phyloP scores from a whole-genome alignment of 2,797 vertebrate species.

The Eurystomus glaucurus region DNA sequence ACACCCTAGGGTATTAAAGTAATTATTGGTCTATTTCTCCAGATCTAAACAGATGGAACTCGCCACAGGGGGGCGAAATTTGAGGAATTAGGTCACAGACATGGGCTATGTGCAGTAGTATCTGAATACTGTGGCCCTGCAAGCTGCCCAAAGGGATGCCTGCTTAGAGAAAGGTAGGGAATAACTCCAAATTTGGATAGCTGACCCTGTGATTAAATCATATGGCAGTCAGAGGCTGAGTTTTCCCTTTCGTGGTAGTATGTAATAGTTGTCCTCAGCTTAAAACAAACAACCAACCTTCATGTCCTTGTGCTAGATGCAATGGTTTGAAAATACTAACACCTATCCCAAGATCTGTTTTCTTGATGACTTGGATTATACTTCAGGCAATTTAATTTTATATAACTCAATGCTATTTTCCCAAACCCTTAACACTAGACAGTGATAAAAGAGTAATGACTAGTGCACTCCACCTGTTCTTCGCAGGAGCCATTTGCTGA shows the following conservation, averaged over 20 bases:
- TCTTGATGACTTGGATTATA: background rate
- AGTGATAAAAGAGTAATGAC: background rate
- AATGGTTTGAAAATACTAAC: background rate
- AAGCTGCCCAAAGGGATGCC: background rate
- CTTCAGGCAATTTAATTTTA: background rate
- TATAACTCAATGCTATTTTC: background rate
- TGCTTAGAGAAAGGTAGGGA: background rate
- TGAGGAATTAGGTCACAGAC: background rate
- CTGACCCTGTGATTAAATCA: background rate
- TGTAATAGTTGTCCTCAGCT: background rate
- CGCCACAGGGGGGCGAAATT: background rate
- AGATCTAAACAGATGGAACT: background rate
- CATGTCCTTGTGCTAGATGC: background rate
- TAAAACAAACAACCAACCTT: background rate
- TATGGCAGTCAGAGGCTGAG: background rate
- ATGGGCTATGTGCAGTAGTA: background rate
- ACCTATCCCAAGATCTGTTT: background rate
- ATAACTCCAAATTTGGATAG: background rate
- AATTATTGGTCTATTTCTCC: background rate
- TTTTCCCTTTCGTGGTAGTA: background rate
- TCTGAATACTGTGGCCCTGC: background rate
- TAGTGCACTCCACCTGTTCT: fast-evolving
- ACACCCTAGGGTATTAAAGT: background rate
- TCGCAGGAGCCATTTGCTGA: background rate
- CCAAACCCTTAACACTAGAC: background rate